phyloP scores from a whole-genome alignment of 2,113 vertebrate species.

The Gymnogyps californianus region DNA sequence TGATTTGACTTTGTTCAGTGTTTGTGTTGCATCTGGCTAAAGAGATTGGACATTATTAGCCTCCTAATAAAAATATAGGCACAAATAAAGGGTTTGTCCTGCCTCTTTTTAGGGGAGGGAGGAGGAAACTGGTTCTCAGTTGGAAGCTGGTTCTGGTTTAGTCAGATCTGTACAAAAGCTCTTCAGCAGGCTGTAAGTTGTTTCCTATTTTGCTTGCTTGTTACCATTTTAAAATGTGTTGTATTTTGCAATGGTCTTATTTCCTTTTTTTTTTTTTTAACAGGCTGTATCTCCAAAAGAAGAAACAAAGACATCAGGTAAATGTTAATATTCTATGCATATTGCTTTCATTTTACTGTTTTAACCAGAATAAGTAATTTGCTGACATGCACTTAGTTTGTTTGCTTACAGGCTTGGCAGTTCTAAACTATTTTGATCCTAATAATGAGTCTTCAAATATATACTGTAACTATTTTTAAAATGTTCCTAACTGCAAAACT shows the following conservation, averaged over 20 bases:
- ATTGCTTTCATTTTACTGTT: neutral
- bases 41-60: neutral
- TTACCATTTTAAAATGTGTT: neutral
- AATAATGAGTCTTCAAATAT: neutral
- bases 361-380: neutral
- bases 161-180: neutral
- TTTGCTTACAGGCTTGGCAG: neutral
- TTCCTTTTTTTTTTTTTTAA: neutral
- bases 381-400: neutral
- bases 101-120: neutral
- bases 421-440: neutral
- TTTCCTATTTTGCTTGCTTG: neutral
- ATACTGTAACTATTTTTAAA: neutral
- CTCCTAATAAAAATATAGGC: neutral
- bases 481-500: neutral
- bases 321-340: neutral
- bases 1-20: neutral
- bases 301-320: slow-evolving; percentile 90
- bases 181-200: neutral
- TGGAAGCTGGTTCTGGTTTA: neutral
- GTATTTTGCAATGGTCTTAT: neutral
- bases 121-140: neutral
- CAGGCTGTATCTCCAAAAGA: slow-evolving; percentile 92
- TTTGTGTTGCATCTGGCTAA: neutral
- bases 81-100: neutral